Base-by-base conservation (phyloP, 1,140 invertebrate genomes). In the Drosophila subobscura region DNA sequence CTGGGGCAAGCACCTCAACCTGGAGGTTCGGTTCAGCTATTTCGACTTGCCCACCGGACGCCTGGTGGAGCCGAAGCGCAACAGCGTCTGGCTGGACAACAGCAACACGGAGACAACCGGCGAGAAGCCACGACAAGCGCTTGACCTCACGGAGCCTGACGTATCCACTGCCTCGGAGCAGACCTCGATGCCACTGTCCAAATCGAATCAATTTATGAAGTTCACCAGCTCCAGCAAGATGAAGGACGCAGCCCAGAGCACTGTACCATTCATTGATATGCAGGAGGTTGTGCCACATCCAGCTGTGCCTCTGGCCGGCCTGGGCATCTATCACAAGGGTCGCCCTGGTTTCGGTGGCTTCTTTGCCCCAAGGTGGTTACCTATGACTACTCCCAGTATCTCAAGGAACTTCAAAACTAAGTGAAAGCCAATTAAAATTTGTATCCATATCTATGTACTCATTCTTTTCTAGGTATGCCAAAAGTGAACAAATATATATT, bases 231-330 rank as follows among this genome's bases (percentile, higher is more conserved):
- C 94, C 0, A 95, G 95, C 91, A 91, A 95, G 6, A 93, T 94
- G 5, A 94, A 93, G 7, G 97, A 98, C 92, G 96, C 94, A 0
- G 95, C 94, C 0, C 97, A 98, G 92, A 96, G 94, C 55, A 97
- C 96, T 0, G 93, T 98, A 27, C 96, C 97, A 10, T 97, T 96
- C 91, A 90, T 97, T 3, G 97, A 97, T 84, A n/a, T n/a, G 91
- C 97, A 97, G 90, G 92, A 94, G 1, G 94, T 97, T 0, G 91
- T 92, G 14, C 93, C 94, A 0, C 86, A 93, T n/a, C 94, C 94
- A 4, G 92, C 94, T 5, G 92, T 93, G 1, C 84, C 92, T 3
- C 63, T 92, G 4, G 72, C 83, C 27, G 96, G 96, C 0, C 93
- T 95, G 5, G 96, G 96, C 10, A 92, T 98, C 37, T 96, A 95